Conservation (phyloP, 2,888 invertebrate species). For the Byasa hedistus region DNA sequence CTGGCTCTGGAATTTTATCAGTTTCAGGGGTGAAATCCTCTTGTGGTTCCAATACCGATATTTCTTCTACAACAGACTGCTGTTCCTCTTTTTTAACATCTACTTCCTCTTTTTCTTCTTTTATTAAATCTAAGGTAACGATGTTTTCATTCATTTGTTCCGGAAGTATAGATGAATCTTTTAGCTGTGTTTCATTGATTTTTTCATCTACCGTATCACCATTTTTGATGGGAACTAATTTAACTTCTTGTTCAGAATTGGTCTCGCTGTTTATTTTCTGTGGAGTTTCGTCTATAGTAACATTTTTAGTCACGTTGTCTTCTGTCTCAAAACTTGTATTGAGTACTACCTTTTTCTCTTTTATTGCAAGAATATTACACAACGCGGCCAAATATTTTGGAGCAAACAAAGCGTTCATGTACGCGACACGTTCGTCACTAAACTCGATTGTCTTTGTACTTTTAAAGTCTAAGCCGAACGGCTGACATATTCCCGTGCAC, state of each 20-base stretch:
- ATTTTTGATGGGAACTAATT: constrained; percentile 57
- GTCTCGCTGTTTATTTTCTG: constrained; percentile 57
- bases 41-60: constrained; percentile 43
- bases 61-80: constrained; percentile 47
- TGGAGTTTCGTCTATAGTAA: constrained; percentile 64
- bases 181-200: constrained; percentile 56
- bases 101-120: constrained; percentile 51
- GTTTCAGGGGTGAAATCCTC: constrained; percentile 44
- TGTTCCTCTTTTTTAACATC: constrained; percentile 54
- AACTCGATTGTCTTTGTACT: constrained; percentile 76
- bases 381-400: constrained; percentile 86
- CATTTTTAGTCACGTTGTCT: constrained; percentile 69
- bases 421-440: constrained; percentile 74
- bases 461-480: constrained; percentile 82
- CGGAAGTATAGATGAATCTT: constrained; percentile 48
- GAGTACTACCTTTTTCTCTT: constrained; percentile 83
- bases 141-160: constrained; percentile 50
- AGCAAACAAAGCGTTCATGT: constrained; percentile 82
- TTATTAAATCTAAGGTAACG: constrained; percentile 51
- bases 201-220: constrained; percentile 58
- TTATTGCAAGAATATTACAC: constrained; percentile 86
- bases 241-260: constrained; percentile 60
- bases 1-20: constrained; percentile 49
- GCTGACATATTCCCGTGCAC: constrained; percentile 80
- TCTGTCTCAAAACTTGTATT: constrained; percentile 82